These are phyloP conservation scores for Sapajus apella DNA, from an alignment of 2,113 vertebrate species.

Conservation along the genomic window DNA sequence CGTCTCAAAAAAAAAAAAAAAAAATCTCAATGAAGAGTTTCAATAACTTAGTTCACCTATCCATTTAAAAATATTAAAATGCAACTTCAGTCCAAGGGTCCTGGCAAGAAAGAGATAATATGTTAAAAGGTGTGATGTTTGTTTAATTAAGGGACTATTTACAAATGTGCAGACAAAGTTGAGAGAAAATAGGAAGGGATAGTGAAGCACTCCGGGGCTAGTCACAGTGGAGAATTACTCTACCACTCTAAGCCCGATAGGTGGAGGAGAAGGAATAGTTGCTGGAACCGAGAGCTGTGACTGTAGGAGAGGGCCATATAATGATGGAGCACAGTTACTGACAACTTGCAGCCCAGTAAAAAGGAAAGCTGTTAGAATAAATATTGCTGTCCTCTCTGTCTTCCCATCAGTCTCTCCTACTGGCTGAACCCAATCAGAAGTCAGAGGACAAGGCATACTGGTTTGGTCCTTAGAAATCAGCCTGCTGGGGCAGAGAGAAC, in stretches of 20 bases:
- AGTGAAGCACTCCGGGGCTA: background rate
- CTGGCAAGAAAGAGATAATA: constrained; percentile 1
- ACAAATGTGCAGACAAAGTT: constrained; percentile 5
- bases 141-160: background rate
- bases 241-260: background rate
- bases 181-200: background rate
- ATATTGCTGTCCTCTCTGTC: background rate
- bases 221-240: background rate
- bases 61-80: constrained; percentile 29
- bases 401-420: constrained; percentile 3
- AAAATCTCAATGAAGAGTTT: background rate
- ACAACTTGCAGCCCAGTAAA: background rate
- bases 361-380: background rate
- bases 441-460: background rate
- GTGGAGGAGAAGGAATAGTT: background rate
- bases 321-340: background rate
- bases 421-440: constrained; percentile 39
- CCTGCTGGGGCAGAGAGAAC: background rate
- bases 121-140: background rate
- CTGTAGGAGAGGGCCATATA: background rate
- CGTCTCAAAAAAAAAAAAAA: no score
- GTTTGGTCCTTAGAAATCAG: constrained; percentile 11
- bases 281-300: background rate
- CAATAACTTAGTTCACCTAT: background rate
- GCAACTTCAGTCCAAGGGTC: background rate